Conservation (phyloP, 2,797 vertebrate genomes). For the Chelidonichthys spinosus region DNA sequence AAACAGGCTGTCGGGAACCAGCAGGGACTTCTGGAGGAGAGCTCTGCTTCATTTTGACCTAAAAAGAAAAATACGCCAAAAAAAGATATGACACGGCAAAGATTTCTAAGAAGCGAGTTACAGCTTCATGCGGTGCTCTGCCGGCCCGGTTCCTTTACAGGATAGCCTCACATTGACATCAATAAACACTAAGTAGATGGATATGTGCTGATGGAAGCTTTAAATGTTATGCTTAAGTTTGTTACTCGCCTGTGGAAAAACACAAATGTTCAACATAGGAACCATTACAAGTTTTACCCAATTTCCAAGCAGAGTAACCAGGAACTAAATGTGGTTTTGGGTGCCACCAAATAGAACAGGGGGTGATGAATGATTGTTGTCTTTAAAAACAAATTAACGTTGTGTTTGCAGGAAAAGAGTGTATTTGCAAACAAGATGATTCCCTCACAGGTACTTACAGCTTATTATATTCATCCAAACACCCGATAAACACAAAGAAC, state of each 20-base stretch:
- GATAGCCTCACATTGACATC: slow-evolving; percentile 10
- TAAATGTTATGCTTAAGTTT: slow-evolving; percentile 11
- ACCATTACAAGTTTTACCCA: not conserved
- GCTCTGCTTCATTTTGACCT: slow-evolving; percentile 64
- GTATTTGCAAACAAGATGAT: not conserved
- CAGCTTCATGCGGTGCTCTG: not conserved
- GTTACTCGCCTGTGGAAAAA: slow-evolving; percentile 10
- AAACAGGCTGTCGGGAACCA: slow-evolving; percentile 61
- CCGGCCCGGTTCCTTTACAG: not conserved
- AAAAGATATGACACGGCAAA: slow-evolving; percentile 30
- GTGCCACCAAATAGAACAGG: not conserved
- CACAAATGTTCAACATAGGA: not conserved
- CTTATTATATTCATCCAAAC: not conserved
- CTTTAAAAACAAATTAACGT: not conserved
- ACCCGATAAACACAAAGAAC: not conserved
- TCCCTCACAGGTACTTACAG: too few relatives aligned
- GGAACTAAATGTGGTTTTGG: not conserved
- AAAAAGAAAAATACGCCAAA: slow-evolving; percentile 43
- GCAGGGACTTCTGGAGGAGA: slow-evolving; percentile 54
- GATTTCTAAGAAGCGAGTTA: slow-evolving; percentile 29
- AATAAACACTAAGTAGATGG: slow-evolving; percentile 17
- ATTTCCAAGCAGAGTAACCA: not conserved
- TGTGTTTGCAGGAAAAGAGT: not conserved
- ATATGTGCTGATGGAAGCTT: slow-evolving; percentile 34
- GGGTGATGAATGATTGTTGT: not conserved